These are phyloP conservation scores for Pardalotus punctatus DNA, from an alignment of 2,113 vertebrate species.

Conservation along the genomic window DNA sequence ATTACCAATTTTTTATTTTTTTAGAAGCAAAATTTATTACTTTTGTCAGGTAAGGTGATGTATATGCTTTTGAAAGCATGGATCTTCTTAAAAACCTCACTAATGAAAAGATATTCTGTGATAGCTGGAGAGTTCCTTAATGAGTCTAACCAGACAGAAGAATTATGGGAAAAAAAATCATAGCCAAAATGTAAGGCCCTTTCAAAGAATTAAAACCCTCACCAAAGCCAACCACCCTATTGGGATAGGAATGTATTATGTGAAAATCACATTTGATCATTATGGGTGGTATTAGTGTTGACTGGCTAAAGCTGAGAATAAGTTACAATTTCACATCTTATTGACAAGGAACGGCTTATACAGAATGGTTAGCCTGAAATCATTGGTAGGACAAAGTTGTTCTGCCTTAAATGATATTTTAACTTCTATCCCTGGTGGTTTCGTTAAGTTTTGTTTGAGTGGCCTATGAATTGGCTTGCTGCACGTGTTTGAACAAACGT, in stretches of 20 bases:
- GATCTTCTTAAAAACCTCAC: neutral
- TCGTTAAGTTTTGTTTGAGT: neutral
- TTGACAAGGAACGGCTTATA: neutral
- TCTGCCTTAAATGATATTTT: neutral
- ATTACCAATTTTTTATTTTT: neutral
- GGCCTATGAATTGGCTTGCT: neutral
- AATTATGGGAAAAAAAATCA: neutral
- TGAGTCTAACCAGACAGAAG: neutral
- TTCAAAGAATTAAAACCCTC: neutral
- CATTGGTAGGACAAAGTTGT: neutral
- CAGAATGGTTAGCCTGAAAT: neutral
- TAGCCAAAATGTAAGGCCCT: neutral
- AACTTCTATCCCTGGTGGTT: neutral
- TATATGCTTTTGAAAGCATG: neutral
- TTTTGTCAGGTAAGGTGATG: neutral
- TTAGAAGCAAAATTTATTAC: neutral
- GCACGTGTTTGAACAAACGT: neutral
- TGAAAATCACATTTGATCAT: neutral
- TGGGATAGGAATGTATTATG: neutral
- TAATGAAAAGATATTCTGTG: neutral
- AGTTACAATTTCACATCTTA: neutral
- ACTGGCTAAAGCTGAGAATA: neutral
- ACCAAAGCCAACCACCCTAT: neutral
- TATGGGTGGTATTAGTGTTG: neutral
- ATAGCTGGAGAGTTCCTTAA: neutral